Base-by-base conservation (phyloP, 1,140 invertebrate genomes). In the Mya arenaria region DNA sequence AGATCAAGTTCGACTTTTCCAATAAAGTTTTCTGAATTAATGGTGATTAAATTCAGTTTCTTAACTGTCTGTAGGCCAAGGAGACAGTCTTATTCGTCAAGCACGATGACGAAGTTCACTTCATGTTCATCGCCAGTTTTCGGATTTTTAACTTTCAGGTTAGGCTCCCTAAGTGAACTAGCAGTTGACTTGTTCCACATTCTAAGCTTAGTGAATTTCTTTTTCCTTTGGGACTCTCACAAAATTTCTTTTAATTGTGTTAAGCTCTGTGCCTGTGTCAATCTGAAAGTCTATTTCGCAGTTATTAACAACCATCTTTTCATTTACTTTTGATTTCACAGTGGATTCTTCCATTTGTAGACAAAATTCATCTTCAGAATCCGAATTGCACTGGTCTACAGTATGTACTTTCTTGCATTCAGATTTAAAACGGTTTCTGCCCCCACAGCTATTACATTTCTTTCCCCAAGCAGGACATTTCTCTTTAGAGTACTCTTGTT, bases 101-200 rank as follows among this genome's bases (percentile, higher is more conserved):
- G 65, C 17, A 68, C 65, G 39, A 68, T 68, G 17, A 68, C 65
- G 25, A 68, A 62, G 41, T 23, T 66, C 30, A 60, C 80, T 56
- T 23, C 37, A 32, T 68, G 6, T 44, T 68, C 15, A 1, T 68
- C 34, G 6, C 37, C 10, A n/a, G 32, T 69, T 19, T 41, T 69
- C 15, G 58, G 73, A 28, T 65, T 75, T 32, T 5, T 73, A 23
- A 75, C 60, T 75, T 62, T 75, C n/a, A 75, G 37, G 28, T 28
- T 41, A 41, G 58, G 37, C 39, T 75, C 73, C 19, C 37, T 58
- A n/a, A 65, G 34, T 2, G 73, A 63, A 23, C 19, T 63, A 15
- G 28, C 37, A 34, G 56, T 62, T 23, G 73, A 75, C 28, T 63
- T 75, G 30, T 62, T 75, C 73, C 58, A 75, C 58, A 75, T 62